Evolutionary conservation across 2,888 invertebrate species (phyloP), one percentile per base, ranked within the genome.

Genomic region (Palloptera scutellata): DNA sequence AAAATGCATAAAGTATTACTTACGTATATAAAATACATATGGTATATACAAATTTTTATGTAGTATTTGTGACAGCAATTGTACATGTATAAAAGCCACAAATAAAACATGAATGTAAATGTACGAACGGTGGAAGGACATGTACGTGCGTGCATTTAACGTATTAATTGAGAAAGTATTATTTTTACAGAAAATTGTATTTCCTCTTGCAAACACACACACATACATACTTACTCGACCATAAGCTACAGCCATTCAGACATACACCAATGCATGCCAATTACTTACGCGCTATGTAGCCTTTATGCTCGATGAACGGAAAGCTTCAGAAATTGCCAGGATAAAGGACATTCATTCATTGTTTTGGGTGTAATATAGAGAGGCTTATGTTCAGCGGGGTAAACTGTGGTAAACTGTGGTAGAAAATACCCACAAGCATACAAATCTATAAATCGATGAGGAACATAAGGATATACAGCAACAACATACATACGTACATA

Each of bases 231-330:
- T n/a, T n/a, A n/a, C n/a, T n/a, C n/a, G n/a, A n/a, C n/a, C n/a
- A n/a, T n/a, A n/a, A n/a, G n/a, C n/a, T n/a, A n/a, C n/a, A n/a
- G n/a, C n/a, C n/a, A 11, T 19, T 12, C 15, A 9, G 0, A 11
- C 41, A 19, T 19, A 30, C n/a, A n/a, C 53, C 61, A 53, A 54
- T 66, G 67, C 59, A 63, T 61, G 55, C 61, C 72, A 72, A 79
- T 77, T 79, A 77, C 75, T 79, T 76, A 78, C 78, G 72, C 79
- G 73, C 75, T 76, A 75, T 75, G 78, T 73, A 77, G 73, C 76
- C 75, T 71, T 71, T 53, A 11, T n/a, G 1, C 30, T 43, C 63
- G 40, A 41, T 17, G 17, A 48, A 40, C 13, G 48, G 19, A 61
- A 61, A 48, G 20, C 48, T 48, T 45, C 48, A 48, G 19, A 62